A percentile compares a stretch with the other conserved stretches of the same genome.
phyloP scores from a whole-genome alignment of 2,888 invertebrate genomes.

The Drosophila parthenogenetica region DNA sequence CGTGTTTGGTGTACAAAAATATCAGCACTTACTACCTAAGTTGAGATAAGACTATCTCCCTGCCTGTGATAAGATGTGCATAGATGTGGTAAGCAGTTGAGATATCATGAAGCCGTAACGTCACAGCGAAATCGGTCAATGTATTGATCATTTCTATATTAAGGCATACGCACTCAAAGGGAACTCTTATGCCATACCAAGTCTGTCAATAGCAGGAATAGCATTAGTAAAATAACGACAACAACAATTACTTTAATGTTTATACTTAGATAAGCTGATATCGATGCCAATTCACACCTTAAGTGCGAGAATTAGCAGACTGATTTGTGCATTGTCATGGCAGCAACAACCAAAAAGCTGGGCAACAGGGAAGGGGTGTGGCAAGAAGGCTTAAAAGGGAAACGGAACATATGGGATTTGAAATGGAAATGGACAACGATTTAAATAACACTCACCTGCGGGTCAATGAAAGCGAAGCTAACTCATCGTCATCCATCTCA shows the following conservation, averaged over 20 bases:
- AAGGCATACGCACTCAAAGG: constrained; percentile 13
- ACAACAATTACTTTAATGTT: constrained; percentile 1
- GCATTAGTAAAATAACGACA: background rate
- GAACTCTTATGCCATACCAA: background rate
- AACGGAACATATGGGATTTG: background rate
- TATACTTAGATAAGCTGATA: constrained; percentile 24
- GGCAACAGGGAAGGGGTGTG: background rate
- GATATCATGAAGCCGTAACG: too few relatives aligned
- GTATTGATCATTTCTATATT: constrained; percentile 35
- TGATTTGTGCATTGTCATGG: constrained; percentile 39
- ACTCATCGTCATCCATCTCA: background rate
- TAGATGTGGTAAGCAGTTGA: too few relatives aligned
- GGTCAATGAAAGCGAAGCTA: constrained; percentile 1
- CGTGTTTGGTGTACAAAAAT: too few relatives aligned
- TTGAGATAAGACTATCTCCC: too few relatives aligned
- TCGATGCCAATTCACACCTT: constrained; percentile 45
- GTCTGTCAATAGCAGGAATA: constrained; percentile 4
- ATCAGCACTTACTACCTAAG: too few relatives aligned
- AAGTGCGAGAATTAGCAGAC: constrained; percentile 65
- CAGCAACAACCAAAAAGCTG: background rate
- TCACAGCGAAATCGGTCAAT: background rate
- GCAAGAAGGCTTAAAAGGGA: background rate
- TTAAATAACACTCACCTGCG: constrained; percentile 7
- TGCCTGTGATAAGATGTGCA: too few relatives aligned
- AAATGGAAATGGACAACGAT: background rate